phyloP scores from a whole-genome alignment of 2,113 vertebrate species.

The Pomatostomus ruficeps region DNA sequence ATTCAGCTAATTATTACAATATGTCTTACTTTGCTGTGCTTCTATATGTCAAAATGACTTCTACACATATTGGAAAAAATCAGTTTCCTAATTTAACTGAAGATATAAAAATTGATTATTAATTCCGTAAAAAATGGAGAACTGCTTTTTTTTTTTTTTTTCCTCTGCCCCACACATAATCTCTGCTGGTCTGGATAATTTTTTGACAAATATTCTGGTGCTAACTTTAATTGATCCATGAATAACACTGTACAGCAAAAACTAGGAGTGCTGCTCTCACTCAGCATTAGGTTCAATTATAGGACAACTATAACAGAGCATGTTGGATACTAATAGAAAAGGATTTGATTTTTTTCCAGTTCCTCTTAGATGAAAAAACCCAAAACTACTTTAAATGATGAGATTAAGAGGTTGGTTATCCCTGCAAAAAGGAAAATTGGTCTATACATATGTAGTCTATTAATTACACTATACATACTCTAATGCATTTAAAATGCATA shows the following conservation, averaged over 20 bases:
- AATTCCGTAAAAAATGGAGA: slow-evolving; percentile 20
- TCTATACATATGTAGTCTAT: background rate
- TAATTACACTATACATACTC: background rate
- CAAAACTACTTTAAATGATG: background rate
- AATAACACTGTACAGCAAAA: slow-evolving; percentile 11
- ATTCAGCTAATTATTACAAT: slow-evolving; percentile 80
- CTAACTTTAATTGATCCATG: slow-evolving; percentile 53
- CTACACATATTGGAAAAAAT: slow-evolving; percentile 43
- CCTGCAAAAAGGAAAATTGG: background rate
- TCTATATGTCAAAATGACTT: slow-evolving; percentile 63
- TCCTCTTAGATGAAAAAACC: background rate
- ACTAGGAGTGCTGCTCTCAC: background rate
- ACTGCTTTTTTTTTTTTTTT: background rate
- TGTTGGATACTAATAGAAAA: slow-evolving; percentile 7
- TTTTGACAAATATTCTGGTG: slow-evolving; percentile 47
- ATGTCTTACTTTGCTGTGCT: slow-evolving; percentile 74
- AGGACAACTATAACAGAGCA: background rate
- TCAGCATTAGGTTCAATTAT: slow-evolving; percentile 64
- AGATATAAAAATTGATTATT: slow-evolving; percentile 58
- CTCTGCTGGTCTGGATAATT: background rate
- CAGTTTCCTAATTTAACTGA: slow-evolving; percentile 43
- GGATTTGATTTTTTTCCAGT: background rate
- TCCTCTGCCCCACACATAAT: background rate
- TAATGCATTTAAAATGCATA: slow-evolving; percentile 1
- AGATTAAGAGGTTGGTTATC: slow-evolving; percentile 35